Conservation (phyloP, 2,113 vertebrate genomes). For the Hippocampus mohnikei region DNA sequence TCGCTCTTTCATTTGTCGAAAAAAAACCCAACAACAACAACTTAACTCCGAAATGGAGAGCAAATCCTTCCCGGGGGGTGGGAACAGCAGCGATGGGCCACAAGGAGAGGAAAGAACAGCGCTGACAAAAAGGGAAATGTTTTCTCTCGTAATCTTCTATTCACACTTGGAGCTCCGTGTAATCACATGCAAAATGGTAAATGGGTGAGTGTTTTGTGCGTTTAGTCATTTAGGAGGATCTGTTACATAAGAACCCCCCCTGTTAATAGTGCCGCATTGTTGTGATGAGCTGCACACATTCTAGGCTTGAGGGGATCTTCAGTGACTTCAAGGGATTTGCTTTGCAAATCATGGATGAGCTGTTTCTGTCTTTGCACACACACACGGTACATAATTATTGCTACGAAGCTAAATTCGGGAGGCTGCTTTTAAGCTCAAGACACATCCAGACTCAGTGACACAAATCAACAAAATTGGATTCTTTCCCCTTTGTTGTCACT, state of each 20-base stretch:
- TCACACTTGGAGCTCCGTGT: slow-evolving; percentile 13
- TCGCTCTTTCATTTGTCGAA: not conserved
- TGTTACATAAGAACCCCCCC: slow-evolving; percentile 34
- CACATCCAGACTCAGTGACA: not conserved
- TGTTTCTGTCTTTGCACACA: not conserved
- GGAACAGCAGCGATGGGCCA: slow-evolving; percentile 8
- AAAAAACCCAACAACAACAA: not conserved
- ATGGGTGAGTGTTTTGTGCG: slow-evolving; percentile 32
- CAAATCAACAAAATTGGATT: not conserved
- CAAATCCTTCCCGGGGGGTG: not conserved
- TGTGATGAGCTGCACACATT: slow-evolving; percentile 7
- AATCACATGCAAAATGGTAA: slow-evolving; percentile 35
- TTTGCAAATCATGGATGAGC: slow-evolving; percentile 32
- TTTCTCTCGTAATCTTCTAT: slow-evolving; percentile 30
- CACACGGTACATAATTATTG: not conserved
- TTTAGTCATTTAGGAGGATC: slow-evolving; percentile 15
- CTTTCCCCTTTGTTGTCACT: not conserved
- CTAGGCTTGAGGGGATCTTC: slow-evolving; percentile 11
- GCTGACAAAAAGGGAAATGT: slow-evolving; percentile 32
- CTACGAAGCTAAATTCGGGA: not conserved
- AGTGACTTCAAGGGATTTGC: not conserved
- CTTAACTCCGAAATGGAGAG: slow-evolving; percentile 8
- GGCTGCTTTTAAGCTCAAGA: not conserved
- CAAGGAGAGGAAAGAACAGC: not conserved
- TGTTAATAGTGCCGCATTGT: slow-evolving; percentile 41